Conservation (phyloP, 2,113 vertebrate species). For the Rhinogobius similis region DNA sequence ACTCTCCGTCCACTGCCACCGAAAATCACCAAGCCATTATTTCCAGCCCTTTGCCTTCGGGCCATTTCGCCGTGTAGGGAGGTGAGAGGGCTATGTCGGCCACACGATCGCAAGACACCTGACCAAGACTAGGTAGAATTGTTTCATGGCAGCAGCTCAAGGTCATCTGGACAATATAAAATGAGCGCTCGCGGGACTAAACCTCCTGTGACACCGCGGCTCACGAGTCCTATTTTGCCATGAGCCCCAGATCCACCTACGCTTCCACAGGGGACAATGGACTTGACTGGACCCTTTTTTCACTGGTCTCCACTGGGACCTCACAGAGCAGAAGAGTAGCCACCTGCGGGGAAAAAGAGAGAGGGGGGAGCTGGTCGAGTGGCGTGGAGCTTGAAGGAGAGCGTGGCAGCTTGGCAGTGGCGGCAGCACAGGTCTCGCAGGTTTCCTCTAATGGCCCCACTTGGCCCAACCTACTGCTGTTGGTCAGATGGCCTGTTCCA, state of each 20-base stretch:
- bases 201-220: slow-evolving; percentile 62
- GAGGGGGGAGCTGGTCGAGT: slow-evolving; percentile 43
- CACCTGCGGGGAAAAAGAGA: slow-evolving; percentile 54
- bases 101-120: slow-evolving; percentile 53
- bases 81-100: slow-evolving; percentile 67
- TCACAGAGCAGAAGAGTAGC: slow-evolving; percentile 60
- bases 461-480: slow-evolving; percentile 63
- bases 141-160: slow-evolving; percentile 70
- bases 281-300: slow-evolving; percentile 61
- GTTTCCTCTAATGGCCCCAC: slow-evolving; percentile 66
- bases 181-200: slow-evolving; percentile 58
- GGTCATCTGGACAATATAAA: slow-evolving; percentile 70
- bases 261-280: slow-evolving; percentile 31
- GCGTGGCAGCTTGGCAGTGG: slow-evolving; percentile 55
- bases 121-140: slow-evolving; percentile 51
- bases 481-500: slow-evolving; percentile 69
- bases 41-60: slow-evolving; percentile 65
- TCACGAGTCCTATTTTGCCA: slow-evolving; percentile 58
- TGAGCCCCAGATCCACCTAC: slow-evolving; percentile 38
- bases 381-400: slow-evolving; percentile 76
- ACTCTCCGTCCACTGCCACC: slow-evolving; percentile 43
- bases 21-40: slow-evolving; percentile 62
- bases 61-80: slow-evolving; percentile 62
- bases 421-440: slow-evolving; percentile 55
- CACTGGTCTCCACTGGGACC: slow-evolving; percentile 57